Evolutionary conservation across 37 sponge, comb jelly and placozoan genomes (phyloP), one percentile per base, ranked within the genome.

Genomic region (Axinella damicornis): DNA sequence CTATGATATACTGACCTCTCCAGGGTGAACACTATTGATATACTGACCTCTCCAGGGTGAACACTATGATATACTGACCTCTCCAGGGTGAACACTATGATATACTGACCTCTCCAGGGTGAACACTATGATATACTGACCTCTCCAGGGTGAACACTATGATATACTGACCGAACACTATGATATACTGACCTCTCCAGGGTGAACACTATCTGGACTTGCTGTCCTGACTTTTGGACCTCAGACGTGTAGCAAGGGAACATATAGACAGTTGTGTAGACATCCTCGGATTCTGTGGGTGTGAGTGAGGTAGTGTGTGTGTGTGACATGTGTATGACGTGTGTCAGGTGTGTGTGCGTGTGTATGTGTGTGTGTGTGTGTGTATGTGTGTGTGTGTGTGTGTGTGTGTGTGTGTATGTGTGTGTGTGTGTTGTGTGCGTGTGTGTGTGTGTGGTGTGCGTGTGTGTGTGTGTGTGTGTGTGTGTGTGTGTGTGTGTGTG

Each of bases 231-330:
- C 33, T 79, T 84, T 6, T 71, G 69, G 0, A 90, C 46, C 19
- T 85, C 71, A 28, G 85, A 80, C 4, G 85, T 90, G 68, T 58
- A 84, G 59, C 91, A 90, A 21, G 91, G 91, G 33, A 90, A 84
- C 25, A 17, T 34, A 64, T 78, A 79, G 24, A 90, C 25, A 18
- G 77, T 77, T 1, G 65, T 74, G 33, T 57, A 55, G 13, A 33
- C 12, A 55, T 17, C 61, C 30, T 57, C 73, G 1, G 61, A 24
- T 22, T 64, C 73, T 85, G 85, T 17, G 69, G 25, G 58, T 27
- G 63, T 52, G 54, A 40, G 74, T 73, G 55, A 1, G 74, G 2
- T 11, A 40, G 55, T 22, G 74, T 27, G 25, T 25, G 25, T 61
- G 62, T 27, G 25, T 22, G 62, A 14, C 5, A 14, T 61, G 62